A percentile compares a stretch with the other conserved stretches of the same genome.
Conservation (phyloP, 2,797 vertebrate species). For the Gambelia wislizenii region DNA sequence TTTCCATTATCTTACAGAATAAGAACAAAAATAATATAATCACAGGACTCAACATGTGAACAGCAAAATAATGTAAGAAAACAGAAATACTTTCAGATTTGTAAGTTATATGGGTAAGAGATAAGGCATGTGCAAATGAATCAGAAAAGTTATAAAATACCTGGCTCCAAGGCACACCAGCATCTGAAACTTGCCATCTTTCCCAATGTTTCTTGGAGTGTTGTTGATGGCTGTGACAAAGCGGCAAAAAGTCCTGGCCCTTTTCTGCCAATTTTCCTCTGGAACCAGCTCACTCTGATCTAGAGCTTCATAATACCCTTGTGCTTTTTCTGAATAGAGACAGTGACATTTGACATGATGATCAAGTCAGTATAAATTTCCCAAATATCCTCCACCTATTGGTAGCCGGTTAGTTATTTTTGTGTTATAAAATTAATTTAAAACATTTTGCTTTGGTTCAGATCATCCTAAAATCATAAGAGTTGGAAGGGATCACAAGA, state of each 20-base stretch:
- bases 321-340: constrained; percentile 91
- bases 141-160: constrained; percentile 73
- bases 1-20: not conserved
- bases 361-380: not conserved
- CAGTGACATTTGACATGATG: not conserved
- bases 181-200: constrained; percentile 99
- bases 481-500: too few species aligned
- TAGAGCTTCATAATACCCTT: constrained; percentile 93
- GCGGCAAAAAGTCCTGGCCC: constrained; percentile 93
- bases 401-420: not conserved
- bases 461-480: not conserved
- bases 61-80: not conserved
- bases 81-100: not conserved
- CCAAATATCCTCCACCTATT: not conserved
- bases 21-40: not conserved
- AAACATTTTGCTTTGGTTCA: not conserved
- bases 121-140: not conserved
- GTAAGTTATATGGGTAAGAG: not conserved
- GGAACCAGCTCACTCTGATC: constrained; percentile 88
- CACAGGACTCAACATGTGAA: not conserved
- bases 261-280: constrained; percentile 95
- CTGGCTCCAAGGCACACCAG: constrained; percentile 97
- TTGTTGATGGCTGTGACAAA: constrained; percentile 96
- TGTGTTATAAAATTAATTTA: not conserved
- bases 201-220: constrained; percentile 95